phyloP scores from a whole-genome alignment of 2,113 vertebrate species.

The Calypte anna region DNA sequence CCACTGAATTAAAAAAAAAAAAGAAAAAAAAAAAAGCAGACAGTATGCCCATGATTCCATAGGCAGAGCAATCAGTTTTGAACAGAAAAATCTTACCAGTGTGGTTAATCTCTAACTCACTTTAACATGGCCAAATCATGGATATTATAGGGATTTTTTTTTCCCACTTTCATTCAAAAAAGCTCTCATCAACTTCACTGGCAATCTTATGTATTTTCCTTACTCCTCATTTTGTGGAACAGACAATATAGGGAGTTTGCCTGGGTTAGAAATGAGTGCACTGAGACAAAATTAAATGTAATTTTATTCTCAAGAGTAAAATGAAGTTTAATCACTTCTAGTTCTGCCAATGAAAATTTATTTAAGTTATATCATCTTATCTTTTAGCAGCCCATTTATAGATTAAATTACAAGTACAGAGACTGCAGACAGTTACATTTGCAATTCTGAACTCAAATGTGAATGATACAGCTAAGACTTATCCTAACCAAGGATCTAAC shows the following conservation, averaged over 20 bases:
- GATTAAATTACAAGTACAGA: neutral
- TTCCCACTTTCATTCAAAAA: neutral
- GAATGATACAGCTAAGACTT: neutral
- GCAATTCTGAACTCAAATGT: neutral
- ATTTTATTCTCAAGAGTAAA: neutral
- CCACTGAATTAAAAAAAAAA: neutral
- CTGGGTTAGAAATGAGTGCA: neutral
- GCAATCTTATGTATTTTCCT: neutral
- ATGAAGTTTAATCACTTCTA: no score
- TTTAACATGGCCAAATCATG: neutral
- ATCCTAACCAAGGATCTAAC: neutral
- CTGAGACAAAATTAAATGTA: neutral
- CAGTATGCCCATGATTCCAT: no score
- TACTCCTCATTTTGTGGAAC: neutral
- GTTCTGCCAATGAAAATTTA: no score
- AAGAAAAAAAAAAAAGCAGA: neutral
- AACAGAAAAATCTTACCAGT: neutral
- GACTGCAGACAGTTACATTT: neutral
- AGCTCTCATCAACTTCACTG: neutral
- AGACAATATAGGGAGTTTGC: neutral
- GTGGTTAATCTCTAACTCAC: neutral
- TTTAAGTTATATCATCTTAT: neutral
- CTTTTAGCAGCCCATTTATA: neutral
- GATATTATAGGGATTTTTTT: neutral
- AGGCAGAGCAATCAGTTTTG: neutral